Percentiles rank a stretch among this genome's conserved stretches.
Evolutionary conservation across 2,113 vertebrate species (phyloP).

Genomic region (Piprites chloris): DNA sequence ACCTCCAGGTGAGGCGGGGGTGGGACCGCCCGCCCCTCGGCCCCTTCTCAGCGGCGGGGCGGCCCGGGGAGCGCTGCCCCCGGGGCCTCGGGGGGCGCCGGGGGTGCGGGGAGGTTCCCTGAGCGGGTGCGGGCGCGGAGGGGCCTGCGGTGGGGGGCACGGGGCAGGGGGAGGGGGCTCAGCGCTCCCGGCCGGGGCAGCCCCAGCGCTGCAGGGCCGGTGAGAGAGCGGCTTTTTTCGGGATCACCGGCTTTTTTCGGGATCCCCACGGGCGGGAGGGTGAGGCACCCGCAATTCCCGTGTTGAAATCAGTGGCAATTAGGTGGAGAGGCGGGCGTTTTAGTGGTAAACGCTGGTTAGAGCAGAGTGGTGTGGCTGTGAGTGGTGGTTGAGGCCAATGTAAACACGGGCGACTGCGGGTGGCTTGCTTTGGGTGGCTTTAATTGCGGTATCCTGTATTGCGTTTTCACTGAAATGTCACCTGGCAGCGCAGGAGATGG

Average conservation of each 20-base stretch:
- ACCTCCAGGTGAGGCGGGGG: conserved; percentile 87
- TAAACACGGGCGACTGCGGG: fast-evolving
- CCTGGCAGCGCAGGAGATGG: background rate
- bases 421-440: background rate
- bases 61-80: background rate
- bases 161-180: background rate
- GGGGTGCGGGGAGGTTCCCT: no score
- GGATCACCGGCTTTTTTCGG: fast-evolving
- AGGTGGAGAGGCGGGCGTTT: background rate
- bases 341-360: background rate
- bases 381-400: background rate
- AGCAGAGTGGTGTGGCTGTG: background rate
- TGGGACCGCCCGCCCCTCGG: background rate
- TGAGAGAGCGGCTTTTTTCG: background rate
- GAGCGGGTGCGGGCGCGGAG: background rate
- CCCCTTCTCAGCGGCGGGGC: background rate
- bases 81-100: no score
- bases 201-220: background rate
- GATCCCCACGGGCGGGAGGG: fast-evolving
- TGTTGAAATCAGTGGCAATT: background rate
- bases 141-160: background rate
- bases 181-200: background rate
- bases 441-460: background rate
- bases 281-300: background rate
- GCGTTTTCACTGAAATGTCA: background rate